phyloP scores from a whole-genome alignment of 1,140 invertebrate species.

The Marisa cornuarietis region DNA sequence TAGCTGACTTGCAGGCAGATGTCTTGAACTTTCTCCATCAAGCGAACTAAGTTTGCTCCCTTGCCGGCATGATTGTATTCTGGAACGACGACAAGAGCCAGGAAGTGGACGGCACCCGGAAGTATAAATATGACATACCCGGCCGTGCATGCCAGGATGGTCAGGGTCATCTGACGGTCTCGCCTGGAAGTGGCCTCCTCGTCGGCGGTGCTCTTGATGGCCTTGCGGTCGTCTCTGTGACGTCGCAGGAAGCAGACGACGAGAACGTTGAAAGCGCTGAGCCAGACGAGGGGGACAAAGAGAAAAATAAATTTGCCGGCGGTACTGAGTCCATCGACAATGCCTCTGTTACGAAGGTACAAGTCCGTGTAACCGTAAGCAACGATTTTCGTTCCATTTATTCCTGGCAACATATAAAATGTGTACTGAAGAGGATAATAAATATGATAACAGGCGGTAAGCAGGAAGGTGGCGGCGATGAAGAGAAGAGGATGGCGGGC shows the following conservation, averaged over 20 bases:
- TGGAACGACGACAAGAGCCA: not conserved
- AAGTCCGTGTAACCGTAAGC: not conserved
- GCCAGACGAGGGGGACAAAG: not conserved
- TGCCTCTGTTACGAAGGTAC: not conserved
- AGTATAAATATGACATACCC: not conserved
- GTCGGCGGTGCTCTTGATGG: not conserved
- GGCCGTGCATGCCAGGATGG: not conserved
- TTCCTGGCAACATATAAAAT: not conserved
- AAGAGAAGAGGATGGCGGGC: not conserved
- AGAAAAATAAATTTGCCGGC: not conserved
- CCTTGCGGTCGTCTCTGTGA: not conserved
- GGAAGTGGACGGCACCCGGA: not conserved
- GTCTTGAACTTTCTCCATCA: not conserved
- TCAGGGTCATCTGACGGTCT: slow-evolving; percentile 1
- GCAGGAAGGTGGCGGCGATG: not conserved
- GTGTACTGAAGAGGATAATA: not conserved
- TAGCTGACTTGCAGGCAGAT: slow-evolving; percentile 8
- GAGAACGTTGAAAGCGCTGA: not conserved
- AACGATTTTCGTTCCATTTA: not conserved
- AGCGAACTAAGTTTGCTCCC: not conserved
- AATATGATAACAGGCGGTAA: not conserved
- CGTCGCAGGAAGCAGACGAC: not conserved
- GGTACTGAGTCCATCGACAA: not conserved
- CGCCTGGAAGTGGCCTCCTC: not conserved
- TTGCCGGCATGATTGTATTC: not conserved